Evolutionary conservation across 2,797 vertebrate species (phyloP).

Genomic region (Erpetoichthys calabaricus): DNA sequence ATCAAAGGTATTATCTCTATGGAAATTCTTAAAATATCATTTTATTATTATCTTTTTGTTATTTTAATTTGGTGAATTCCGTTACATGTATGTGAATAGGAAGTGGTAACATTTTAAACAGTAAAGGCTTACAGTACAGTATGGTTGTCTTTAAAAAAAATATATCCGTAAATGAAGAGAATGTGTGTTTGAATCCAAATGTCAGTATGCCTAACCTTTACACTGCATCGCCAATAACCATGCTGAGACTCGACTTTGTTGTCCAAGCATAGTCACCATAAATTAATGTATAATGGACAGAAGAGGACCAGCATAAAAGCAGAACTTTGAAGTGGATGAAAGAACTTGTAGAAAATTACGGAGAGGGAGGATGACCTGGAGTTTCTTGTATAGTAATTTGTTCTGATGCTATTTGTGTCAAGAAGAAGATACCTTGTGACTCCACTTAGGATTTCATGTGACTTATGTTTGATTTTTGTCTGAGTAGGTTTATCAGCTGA

Average conservation of each 20-base stretch:
- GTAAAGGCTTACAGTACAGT: too few species aligned
- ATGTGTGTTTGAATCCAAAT: neutral
- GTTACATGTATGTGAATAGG: too few species aligned
- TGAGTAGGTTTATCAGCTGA: too few species aligned
- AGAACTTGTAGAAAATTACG: neutral
- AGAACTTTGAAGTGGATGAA: slow-evolving; percentile 4
- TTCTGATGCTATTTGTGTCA: neutral
- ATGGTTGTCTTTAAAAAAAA: too few species aligned
- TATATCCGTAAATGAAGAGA: too few species aligned
- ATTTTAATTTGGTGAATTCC: too few species aligned
- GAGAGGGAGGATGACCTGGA: neutral
- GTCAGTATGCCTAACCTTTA: slow-evolving; percentile 1
- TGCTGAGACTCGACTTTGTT: slow-evolving; percentile 4
- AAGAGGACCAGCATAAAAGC: neutral
- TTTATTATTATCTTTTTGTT: too few species aligned
- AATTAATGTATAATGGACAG: neutral
- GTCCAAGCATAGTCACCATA: neutral
- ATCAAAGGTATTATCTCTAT: too few species aligned
- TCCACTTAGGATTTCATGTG: slow-evolving; percentile 4
- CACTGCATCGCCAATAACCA: neutral
- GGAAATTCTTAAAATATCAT: too few species aligned
- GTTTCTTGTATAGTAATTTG: neutral
- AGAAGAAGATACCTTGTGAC: neutral
- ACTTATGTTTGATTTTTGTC: neutral
- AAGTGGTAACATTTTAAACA: too few species aligned